These are phyloP conservation scores for Drosophila buzzatii DNA, from an alignment of 2,888 invertebrate genomes.

Conservation along the genomic window DNA sequence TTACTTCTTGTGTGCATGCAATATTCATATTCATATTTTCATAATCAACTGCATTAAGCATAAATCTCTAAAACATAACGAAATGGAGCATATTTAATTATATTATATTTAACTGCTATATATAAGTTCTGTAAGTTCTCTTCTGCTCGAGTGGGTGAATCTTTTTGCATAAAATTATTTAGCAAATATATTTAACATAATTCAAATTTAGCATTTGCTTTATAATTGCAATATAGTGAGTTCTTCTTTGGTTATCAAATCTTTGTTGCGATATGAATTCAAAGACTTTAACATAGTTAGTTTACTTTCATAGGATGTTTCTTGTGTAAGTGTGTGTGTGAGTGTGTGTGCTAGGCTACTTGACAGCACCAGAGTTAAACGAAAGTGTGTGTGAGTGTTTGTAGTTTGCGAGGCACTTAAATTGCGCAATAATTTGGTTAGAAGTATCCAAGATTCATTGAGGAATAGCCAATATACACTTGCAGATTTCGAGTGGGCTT, in stretches of 20 bases:
- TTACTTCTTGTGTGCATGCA: slow-evolving; percentile 9
- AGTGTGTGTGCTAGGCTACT: not conserved
- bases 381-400: slow-evolving; percentile 17
- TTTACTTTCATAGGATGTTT: slow-evolving; percentile 1
- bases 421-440: slow-evolving; percentile 38
- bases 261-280: slow-evolving; percentile 27
- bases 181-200: slow-evolving; percentile 36
- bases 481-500: not conserved
- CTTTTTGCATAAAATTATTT: not conserved
- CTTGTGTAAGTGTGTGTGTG: slow-evolving; percentile 1
- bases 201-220: slow-evolving; percentile 1
- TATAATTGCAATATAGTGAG: slow-evolving; percentile 8
- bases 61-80: slow-evolving; percentile 49
- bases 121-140: slow-evolving; percentile 11
- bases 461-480: not conserved
- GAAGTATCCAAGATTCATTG: slow-evolving; percentile 2
- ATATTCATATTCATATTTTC: not conserved
- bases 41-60: slow-evolving; percentile 18
- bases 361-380: slow-evolving; percentile 22
- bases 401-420: slow-evolving; percentile 65
- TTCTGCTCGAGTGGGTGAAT: not conserved
- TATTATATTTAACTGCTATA: slow-evolving; percentile 23
- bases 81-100: slow-evolving; percentile 9
- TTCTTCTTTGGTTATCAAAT: slow-evolving; percentile 13
- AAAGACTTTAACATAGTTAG: slow-evolving; percentile 2